Conservation (phyloP, 2,888 invertebrate genomes). For the Monochamus alternatus region DNA sequence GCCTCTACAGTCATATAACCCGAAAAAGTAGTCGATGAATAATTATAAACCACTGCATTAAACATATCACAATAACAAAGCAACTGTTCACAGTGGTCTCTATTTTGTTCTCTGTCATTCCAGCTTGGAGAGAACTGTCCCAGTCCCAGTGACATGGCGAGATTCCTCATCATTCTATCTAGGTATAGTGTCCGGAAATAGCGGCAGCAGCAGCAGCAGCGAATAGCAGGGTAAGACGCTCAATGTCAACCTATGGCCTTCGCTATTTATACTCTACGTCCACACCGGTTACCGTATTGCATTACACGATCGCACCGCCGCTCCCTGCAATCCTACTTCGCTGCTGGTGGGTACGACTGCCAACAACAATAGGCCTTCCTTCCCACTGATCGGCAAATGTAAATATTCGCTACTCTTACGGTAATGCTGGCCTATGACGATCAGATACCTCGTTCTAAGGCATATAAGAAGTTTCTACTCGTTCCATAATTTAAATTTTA, state of each 20-base stretch:
- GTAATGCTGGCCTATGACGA: background rate
- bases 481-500: no score
- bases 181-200: constrained; percentile 33
- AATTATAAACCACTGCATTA: no score
- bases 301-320: constrained; percentile 44
- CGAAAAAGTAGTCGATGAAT: no score
- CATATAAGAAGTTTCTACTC: no score
- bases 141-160: constrained; percentile 21
- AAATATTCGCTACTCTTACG: background rate
- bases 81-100: no score
- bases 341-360: constrained; percentile 44
- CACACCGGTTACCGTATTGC: constrained; percentile 51
- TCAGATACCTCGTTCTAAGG: no score
- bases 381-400: constrained; percentile 40
- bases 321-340: constrained; percentile 40
- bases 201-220: constrained; percentile 49
- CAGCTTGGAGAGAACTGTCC: constrained; percentile 4
- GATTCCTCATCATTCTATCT: constrained; percentile 17
- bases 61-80: no score
- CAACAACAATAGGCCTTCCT: constrained; percentile 46
- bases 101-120: background rate
- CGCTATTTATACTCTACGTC: constrained; percentile 62
- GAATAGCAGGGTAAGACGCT: constrained; percentile 66
- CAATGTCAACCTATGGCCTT: constrained; percentile 69
- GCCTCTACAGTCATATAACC: no score